phyloP scores from a whole-genome alignment of 2,113 vertebrate species.

The Circaetus cinerascens region DNA sequence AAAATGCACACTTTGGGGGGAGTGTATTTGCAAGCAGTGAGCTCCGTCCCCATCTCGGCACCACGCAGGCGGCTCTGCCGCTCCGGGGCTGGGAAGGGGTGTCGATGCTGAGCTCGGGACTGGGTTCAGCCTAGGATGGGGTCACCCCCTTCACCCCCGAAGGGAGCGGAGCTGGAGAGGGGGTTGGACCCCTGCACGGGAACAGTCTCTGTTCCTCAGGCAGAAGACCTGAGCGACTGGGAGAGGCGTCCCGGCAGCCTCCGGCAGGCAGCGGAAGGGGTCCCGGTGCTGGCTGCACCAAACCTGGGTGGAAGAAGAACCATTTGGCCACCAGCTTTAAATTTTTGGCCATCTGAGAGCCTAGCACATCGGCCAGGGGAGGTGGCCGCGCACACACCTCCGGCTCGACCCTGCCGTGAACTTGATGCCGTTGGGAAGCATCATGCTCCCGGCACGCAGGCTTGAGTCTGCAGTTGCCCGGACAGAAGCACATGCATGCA shows the following conservation, averaged over 20 bases:
- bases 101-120: not conserved
- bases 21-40: not conserved
- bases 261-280: not conserved
- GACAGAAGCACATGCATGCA: not conserved
- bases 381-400: not conserved
- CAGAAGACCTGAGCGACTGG: not conserved
- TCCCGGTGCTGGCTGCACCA: not conserved
- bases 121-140: not conserved
- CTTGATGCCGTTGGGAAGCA: not conserved
- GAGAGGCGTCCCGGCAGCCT: not conserved
- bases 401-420: constrained; percentile 27
- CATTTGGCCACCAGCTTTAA: not conserved
- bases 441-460: not conserved
- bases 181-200: not conserved
- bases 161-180: not conserved
- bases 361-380: not conserved
- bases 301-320: not conserved
- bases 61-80: rapidly evolving
- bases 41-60: not conserved
- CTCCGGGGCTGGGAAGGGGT: rapidly evolving
- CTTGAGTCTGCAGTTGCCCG: not conserved
- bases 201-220: not conserved
- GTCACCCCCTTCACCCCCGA: not conserved
- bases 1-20: rapidly evolving
- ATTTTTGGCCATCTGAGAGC: not conserved